Evolutionary conservation across 2,113 vertebrate genomes (phyloP).

Genomic region (Lepisosteus oculatus): DNA sequence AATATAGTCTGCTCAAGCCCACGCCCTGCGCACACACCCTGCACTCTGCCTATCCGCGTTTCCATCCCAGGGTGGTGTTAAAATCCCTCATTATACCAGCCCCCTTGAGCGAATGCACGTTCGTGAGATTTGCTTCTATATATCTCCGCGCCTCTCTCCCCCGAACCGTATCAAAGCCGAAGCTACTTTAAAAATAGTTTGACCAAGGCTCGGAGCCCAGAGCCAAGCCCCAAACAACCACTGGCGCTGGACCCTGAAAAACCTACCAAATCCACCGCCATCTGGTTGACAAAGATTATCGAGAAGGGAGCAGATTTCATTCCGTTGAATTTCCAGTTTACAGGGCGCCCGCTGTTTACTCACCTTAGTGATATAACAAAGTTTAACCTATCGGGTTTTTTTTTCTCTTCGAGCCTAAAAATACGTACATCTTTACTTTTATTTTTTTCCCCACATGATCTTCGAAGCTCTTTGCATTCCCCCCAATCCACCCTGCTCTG

Average conservation of each 20-base stretch:
- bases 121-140: slow-evolving; percentile 11
- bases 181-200: slow-evolving; percentile 27
- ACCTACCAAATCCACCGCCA: slow-evolving; percentile 30
- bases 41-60: too few species aligned
- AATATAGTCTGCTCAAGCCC: background rate
- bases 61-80: background rate
- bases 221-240: slow-evolving; percentile 23
- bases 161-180: slow-evolving; percentile 21
- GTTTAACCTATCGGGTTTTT: slow-evolving; percentile 5
- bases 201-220: slow-evolving; percentile 20
- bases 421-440: background rate
- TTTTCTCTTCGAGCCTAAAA: background rate
- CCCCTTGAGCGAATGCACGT: background rate
- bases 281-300: slow-evolving; percentile 37
- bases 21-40: too few species aligned
- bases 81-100: slow-evolving; percentile 13
- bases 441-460: background rate
- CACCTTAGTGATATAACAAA: background rate
- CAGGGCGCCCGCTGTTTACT: background rate
- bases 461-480: background rate
- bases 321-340: slow-evolving; percentile 1
- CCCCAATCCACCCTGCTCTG: background rate
- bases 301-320: slow-evolving; percentile 18
- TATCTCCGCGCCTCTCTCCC: slow-evolving; percentile 8
- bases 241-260: slow-evolving; percentile 27